These are phyloP conservation scores for Platycheirus albimanus DNA, from an alignment of 2,888 invertebrate species.

Conservation along the genomic window DNA sequence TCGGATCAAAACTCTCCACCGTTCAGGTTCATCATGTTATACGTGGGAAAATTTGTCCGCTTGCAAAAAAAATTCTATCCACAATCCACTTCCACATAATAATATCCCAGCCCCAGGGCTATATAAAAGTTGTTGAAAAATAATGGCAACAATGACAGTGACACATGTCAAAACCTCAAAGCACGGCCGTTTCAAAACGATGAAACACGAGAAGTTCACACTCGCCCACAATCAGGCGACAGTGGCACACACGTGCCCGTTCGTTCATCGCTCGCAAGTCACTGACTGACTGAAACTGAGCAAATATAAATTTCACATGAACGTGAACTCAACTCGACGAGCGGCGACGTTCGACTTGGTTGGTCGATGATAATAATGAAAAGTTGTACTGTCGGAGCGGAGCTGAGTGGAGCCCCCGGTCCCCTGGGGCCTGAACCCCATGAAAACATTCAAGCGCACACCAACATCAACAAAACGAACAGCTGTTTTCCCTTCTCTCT, in stretches of 20 bases:
- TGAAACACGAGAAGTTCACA: conserved; percentile 10
- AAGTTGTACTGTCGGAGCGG: no score
- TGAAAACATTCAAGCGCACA: conserved; percentile 25
- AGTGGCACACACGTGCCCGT: conserved; percentile 18
- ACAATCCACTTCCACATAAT: conserved; percentile 18
- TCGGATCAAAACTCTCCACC: conserved; percentile 27
- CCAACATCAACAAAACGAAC: conserved; percentile 40
- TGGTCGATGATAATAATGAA: not conserved
- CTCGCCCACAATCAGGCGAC: not conserved
- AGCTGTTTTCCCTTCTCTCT: conserved; percentile 51
- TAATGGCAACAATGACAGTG: conserved; percentile 56
- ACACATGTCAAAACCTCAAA: conserved; percentile 60
- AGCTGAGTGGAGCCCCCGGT: no score
- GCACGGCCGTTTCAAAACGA: conserved; percentile 21
- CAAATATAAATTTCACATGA: conserved; percentile 48
- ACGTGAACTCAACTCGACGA: conserved; percentile 47
- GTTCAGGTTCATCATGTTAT: conserved; percentile 28
- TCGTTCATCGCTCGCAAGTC: conserved; percentile 51
- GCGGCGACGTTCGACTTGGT: conserved; percentile 4
- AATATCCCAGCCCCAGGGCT: conserved; percentile 25
- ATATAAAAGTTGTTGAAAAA: conserved; percentile 16
- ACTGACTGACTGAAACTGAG: conserved; percentile 61
- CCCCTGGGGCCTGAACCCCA: not conserved
- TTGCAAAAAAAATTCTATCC: conserved; percentile 15
- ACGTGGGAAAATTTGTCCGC: conserved; percentile 26